Evolutionary conservation across 2,113 vertebrate genomes (phyloP).

Genomic region (Vombatus ursinus): DNA sequence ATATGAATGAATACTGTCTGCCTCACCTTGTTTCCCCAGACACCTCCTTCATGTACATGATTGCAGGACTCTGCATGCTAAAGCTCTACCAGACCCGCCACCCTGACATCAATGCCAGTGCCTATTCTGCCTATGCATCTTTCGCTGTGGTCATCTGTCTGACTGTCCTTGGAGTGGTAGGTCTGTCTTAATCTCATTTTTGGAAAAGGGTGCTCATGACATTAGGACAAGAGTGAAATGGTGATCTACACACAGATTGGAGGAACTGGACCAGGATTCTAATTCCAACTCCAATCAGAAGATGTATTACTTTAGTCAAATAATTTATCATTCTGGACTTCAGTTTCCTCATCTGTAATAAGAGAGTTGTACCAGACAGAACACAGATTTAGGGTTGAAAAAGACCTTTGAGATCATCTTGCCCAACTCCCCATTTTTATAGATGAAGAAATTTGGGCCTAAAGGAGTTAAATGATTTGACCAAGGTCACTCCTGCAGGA

Average conservation of each 20-base stretch:
- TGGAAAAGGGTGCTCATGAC: not conserved
- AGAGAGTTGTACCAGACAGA: not conserved
- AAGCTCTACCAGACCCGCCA: conserved; percentile 90
- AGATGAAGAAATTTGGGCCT: not conserved
- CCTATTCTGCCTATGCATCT: conserved; percentile 87
- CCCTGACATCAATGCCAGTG: conserved; percentile 88
- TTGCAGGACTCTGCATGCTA: conserved; percentile 89
- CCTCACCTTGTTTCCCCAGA: conserved; percentile 74
- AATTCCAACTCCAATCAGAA: not conserved
- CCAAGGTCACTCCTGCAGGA: not conserved
- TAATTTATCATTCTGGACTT: not conserved
- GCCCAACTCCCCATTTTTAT: not conserved
- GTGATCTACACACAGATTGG: not conserved
- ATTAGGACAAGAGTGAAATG: not conserved
- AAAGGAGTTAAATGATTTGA: not conserved
- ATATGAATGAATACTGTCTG: not conserved
- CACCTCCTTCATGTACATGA: conserved; percentile 91
- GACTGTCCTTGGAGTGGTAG: conserved; percentile 89
- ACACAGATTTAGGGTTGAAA: not conserved
- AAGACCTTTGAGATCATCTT: not conserved
- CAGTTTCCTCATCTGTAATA: not conserved
- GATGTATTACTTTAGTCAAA: not conserved
- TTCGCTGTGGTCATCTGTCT: conserved; percentile 87
- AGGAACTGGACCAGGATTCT: not conserved
- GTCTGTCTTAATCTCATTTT: conserved; percentile 38